phyloP scores from a whole-genome alignment of 2,888 invertebrate species.

The Tricholauxania praeusta region DNA sequence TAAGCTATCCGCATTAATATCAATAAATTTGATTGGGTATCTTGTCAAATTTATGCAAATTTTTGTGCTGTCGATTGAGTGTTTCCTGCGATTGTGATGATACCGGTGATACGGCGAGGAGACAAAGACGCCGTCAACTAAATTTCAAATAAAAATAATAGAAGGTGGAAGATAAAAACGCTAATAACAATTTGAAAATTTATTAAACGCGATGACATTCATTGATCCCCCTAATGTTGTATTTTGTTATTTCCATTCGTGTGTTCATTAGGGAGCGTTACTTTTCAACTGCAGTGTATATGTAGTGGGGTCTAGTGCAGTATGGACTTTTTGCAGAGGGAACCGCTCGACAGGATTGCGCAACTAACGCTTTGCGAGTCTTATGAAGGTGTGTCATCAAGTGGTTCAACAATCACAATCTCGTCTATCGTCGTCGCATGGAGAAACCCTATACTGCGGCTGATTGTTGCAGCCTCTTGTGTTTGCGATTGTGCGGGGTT shows the following conservation, averaged over 20 bases:
- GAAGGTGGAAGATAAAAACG: constrained; percentile 8
- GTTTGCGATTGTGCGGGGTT: neutral
- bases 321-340: neutral
- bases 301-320: neutral
- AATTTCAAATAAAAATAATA: neutral
- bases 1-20: too few species aligned
- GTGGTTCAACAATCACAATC: neutral
- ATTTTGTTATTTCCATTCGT: neutral
- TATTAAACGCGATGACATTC: neutral
- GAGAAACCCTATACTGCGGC: too few species aligned
- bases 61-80: neutral
- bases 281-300: neutral
- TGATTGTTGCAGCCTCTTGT: neutral
- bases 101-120: neutral
- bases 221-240: neutral
- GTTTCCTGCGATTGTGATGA: neutral
- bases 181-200: constrained; percentile 13
- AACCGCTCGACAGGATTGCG: constrained; percentile 4
- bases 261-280: neutral
- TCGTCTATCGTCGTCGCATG: neutral
- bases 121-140: neutral
- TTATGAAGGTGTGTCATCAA: constrained; percentile 32
- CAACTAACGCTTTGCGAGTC: neutral
- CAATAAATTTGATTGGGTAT: too few species aligned
- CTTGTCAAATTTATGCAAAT: constrained; percentile 3